Base-by-base conservation (phyloP, 2,888 invertebrate species). In the Dasypogon diadema region DNA sequence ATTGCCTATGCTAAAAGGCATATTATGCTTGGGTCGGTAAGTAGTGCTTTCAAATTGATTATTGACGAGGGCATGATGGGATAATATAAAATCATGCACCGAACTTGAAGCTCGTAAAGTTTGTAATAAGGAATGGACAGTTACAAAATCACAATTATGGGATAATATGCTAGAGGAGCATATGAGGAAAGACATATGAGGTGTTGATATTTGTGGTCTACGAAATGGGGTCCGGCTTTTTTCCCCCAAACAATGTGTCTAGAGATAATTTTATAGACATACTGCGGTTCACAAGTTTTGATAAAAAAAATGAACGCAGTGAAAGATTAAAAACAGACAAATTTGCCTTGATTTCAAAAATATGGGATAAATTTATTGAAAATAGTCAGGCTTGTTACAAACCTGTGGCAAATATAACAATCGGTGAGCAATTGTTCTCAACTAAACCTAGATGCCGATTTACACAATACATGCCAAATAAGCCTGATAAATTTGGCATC, bases 41-140 rank as follows among this genome's bases (percentile, higher is more conserved):
- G 30, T 30, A 30, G 30, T 58, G 26, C 58, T 58, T 24, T 22
- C n/a, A 24, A 6, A 26, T 30, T 63, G n/a, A n/a, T n/a, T n/a
- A n/a, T n/a, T n/a, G n/a, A n/a, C n/a, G n/a, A 58, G 26, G 58
- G 30, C 22, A 24, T 58, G 30, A 26, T 58, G 58, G 58, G 8
- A 30, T 63, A n/a, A 34, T 37, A 63, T 30, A 63, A 63, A 63
- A 63, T 63, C 16, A 37, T 63, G 60, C 21, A 63, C 60, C 30
- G 37, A 63, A 63, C 37, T 63, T 30, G 37, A 63, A 63, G 60
- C 60, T 63, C 60, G 84, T 92, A 90, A 63, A 89, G n/a, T 5
- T 30, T 30, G 3, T 3, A 30, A 30, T 30, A 30, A 30, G 30
- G 8, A 5, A 30, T 30, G 16, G 22, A 63, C 22, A 21, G 18